Evolutionary conservation across 92 coral and sea anemone species (phyloP).

Genomic region (Galaxea fascicularis): DNA sequence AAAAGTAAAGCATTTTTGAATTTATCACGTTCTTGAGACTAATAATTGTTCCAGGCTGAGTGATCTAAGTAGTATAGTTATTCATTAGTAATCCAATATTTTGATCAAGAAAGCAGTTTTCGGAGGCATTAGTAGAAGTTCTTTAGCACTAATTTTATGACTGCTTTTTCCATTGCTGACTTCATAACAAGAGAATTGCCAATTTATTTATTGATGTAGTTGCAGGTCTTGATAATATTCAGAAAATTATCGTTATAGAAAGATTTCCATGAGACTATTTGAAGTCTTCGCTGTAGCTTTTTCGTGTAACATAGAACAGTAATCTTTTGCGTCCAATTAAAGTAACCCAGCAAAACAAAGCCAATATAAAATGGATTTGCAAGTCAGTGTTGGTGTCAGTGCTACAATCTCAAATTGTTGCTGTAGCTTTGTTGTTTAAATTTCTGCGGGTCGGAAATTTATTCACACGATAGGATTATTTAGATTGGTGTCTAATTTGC

Average conservation of each 20-base stretch:
- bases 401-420: neutral
- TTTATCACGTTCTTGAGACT: too few relatives aligned
- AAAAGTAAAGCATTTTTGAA: too few relatives aligned
- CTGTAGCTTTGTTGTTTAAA: neutral
- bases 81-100: neutral
- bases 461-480: neutral
- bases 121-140: neutral
- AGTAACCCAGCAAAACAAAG: neutral
- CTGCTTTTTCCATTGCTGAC: neutral
- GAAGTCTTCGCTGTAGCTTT: too few relatives aligned
- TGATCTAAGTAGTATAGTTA: too few relatives aligned
- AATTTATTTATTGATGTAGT: conserved; percentile 12
- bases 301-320: too few relatives aligned
- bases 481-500: neutral
- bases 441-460: conserved; percentile 45
- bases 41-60: neutral
- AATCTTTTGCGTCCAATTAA: too few relatives aligned
- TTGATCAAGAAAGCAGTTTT: neutral
- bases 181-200: neutral
- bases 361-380: neutral
- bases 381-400: neutral
- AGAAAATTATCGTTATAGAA: neutral
- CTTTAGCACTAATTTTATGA: neutral
- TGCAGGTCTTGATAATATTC: neutral
- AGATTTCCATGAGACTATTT: neutral